These are phyloP conservation scores for Coleophora flavipennella DNA, from an alignment of 2,888 invertebrate species.

Conservation along the genomic window DNA sequence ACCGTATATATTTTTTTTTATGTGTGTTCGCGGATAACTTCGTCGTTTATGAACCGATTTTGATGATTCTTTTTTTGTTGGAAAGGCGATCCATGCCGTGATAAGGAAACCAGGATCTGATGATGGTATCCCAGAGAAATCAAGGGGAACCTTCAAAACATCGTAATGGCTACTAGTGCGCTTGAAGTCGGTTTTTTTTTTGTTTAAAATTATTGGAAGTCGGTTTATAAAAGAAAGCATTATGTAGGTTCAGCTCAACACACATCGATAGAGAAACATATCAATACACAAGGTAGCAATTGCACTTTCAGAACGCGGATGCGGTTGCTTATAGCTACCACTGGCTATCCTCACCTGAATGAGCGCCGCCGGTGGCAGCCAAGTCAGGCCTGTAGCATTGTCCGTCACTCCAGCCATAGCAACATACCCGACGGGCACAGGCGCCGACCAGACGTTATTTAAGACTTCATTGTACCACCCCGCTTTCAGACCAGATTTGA, in stretches of 20 bases:
- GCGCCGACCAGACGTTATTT: slow-evolving; percentile 43
- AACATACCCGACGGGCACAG: slow-evolving; percentile 54
- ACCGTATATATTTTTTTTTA: too few relatives aligned
- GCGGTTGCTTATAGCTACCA: slow-evolving; percentile 32
- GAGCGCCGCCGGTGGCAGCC: slow-evolving; percentile 29
- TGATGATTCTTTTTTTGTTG: too few relatives aligned
- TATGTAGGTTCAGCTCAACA: neutral
- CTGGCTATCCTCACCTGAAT: slow-evolving; percentile 1
- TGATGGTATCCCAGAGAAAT: too few relatives aligned
- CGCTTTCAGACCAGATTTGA: slow-evolving; percentile 52
- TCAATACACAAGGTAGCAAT: slow-evolving; percentile 5
- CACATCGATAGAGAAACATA: slow-evolving; percentile 11
- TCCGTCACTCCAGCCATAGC: slow-evolving; percentile 51
- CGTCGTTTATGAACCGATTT: too few relatives aligned
- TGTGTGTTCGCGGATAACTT: too few relatives aligned
- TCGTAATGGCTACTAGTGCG: too few relatives aligned
- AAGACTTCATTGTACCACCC: slow-evolving; percentile 62
- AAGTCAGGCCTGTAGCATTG: slow-evolving; percentile 55
- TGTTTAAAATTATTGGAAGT: too few relatives aligned
- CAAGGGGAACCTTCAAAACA: too few relatives aligned
- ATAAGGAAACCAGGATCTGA: too few relatives aligned
- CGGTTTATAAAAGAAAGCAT: too few relatives aligned
- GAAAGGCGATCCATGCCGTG: too few relatives aligned
- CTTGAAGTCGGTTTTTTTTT: too few relatives aligned
- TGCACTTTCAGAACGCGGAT: slow-evolving; percentile 16